phyloP scores from a whole-genome alignment of 1,140 invertebrate genomes.

The Drosophila triauraria region DNA sequence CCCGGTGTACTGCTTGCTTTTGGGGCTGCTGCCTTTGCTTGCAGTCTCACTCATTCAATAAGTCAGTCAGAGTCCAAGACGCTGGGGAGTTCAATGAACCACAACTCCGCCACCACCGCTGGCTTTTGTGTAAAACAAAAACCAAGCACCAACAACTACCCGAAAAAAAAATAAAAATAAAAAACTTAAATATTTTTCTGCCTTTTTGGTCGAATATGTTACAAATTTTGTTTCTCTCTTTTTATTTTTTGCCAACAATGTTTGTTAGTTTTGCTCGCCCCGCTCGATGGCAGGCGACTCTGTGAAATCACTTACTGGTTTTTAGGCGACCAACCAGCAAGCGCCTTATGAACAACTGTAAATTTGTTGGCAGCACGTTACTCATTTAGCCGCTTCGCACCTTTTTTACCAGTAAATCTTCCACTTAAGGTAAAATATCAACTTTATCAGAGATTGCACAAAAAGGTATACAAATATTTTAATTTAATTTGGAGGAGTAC shows the following conservation, averaged over 20 bases:
- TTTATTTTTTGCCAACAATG: slow-evolving; percentile 28
- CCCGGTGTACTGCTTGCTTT: slow-evolving; percentile 21
- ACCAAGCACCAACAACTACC: slow-evolving; percentile 26
- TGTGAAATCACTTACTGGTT: slow-evolving; percentile 82
- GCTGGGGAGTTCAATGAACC: slow-evolving; percentile 58
- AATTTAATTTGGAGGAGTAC: slow-evolving; percentile 22
- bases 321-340: slow-evolving; percentile 63
- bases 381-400: slow-evolving; percentile 77
- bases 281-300: slow-evolving; percentile 47
- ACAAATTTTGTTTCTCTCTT: slow-evolving; percentile 68
- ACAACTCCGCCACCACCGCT: slow-evolving; percentile 36
- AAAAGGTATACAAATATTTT: slow-evolving; percentile 36
- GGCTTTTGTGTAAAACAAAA: slow-evolving; percentile 56
- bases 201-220: slow-evolving; percentile 73
- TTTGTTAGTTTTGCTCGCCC: slow-evolving; percentile 71
- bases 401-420: slow-evolving; percentile 59
- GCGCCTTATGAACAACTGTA: slow-evolving; percentile 61
- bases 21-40: slow-evolving; percentile 44
- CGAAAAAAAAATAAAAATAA: slow-evolving; percentile 30
- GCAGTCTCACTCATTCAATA: slow-evolving; percentile 78
- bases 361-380: slow-evolving; percentile 78
- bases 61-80: slow-evolving; percentile 73
- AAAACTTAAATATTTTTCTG: slow-evolving; percentile 75
- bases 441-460: slow-evolving; percentile 38
- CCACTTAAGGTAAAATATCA: slow-evolving; percentile 56